Conservation (phyloP, 2,888 invertebrate species). For the Caenorhabditis drosophilae region DNA sequence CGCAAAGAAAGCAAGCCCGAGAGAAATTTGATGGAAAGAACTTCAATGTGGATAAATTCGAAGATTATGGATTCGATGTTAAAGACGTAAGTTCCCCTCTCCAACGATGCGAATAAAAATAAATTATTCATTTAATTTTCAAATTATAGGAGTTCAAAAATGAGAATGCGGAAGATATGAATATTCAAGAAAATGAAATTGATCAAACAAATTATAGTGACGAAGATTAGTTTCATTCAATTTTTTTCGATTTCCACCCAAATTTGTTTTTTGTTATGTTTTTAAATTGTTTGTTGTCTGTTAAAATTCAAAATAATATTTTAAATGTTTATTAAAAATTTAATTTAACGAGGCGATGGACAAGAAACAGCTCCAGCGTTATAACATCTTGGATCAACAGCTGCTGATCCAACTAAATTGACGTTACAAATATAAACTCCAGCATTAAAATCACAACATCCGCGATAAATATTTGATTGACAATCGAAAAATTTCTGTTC, state of each 20-base stretch:
- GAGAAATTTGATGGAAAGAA: conserved; percentile 27
- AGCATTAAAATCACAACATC: conserved; percentile 41
- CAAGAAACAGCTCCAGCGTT: conserved; percentile 31
- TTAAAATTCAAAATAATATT: too few relatives aligned
- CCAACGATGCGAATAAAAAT: too few relatives aligned
- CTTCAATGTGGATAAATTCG: conserved; percentile 30
- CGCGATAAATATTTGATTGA: conserved; percentile 30
- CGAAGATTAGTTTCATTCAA: conserved; percentile 12
- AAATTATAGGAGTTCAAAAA: conserved; percentile 12
- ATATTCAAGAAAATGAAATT: conserved; percentile 15
- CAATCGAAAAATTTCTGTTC: conserved; percentile 38
- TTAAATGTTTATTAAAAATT: background rate
- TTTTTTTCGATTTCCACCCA: background rate
- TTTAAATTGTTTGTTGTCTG: conserved; percentile 3
- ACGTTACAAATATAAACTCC: conserved; percentile 47
- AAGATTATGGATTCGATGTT: conserved; percentile 16
- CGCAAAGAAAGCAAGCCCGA: conserved; percentile 20
- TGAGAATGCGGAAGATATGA: conserved; percentile 19
- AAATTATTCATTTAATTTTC: background rate
- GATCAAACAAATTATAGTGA: conserved; percentile 21
- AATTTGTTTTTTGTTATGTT: conserved; percentile 8
- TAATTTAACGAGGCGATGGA: conserved; percentile 25
- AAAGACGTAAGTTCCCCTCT: background rate
- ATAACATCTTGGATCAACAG: conserved; percentile 26
- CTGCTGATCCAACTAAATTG: conserved; percentile 25